These are phyloP conservation scores for Eulithis testata DNA, from an alignment of 2,888 invertebrate genomes.

Conservation along the genomic window DNA sequence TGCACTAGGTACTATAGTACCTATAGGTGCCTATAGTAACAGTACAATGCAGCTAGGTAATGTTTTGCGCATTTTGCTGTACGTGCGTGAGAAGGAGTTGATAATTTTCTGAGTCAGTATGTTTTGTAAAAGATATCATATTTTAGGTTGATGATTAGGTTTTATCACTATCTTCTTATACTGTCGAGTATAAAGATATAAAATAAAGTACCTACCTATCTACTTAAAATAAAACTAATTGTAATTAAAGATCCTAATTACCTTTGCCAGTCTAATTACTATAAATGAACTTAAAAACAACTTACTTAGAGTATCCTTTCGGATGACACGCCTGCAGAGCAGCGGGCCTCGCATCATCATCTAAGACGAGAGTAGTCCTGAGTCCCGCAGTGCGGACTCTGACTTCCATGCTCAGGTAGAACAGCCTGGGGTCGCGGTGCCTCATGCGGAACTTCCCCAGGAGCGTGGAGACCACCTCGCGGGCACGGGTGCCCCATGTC, in stretches of 20 bases:
- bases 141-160: no score
- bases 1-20: no score
- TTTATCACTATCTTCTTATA: no score
- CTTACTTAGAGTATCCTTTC: conserved; percentile 94
- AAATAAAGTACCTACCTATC: no score
- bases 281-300: conserved; percentile 29
- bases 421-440: conserved; percentile 95
- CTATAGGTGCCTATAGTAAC: background rate
- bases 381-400: conserved; percentile 93
- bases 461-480: conserved; percentile 93
- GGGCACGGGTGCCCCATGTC: conserved; percentile 94
- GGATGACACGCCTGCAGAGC: conserved; percentile 97
- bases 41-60: background rate
- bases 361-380: conserved; percentile 91
- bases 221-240: no score
- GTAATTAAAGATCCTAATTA: no score
- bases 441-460: conserved; percentile 96
- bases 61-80: no score
- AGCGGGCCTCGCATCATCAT: conserved; percentile 95
- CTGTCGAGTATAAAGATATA: no score
- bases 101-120: conserved; percentile 20
- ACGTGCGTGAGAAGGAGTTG: no score
- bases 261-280: no score
- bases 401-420: conserved; percentile 97
- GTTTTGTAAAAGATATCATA: no score